phyloP scores from a whole-genome alignment of 2,888 invertebrate species.

The Thereva unica region DNA sequence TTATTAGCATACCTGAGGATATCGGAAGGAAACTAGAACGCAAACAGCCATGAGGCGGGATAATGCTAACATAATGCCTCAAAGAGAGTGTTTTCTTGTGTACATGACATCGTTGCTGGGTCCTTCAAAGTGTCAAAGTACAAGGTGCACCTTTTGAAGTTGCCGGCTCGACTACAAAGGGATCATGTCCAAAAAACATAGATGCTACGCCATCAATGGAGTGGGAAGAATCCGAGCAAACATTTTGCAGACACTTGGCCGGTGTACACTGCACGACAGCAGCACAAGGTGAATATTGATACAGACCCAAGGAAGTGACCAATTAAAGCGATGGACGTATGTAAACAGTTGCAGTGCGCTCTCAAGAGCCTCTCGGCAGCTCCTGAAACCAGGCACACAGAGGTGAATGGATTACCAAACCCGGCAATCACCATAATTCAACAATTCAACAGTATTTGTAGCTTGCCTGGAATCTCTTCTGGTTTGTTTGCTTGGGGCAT shows the following conservation, averaged over 20 bases:
- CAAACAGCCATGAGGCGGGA: neutral
- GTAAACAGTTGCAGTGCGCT: conserved; percentile 36
- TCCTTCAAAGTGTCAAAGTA: conserved; percentile 17
- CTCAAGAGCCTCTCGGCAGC: neutral
- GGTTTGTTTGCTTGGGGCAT: conserved; percentile 11
- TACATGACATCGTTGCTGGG: conserved; percentile 8
- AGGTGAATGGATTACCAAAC: neutral
- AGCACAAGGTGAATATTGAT: conserved; percentile 39
- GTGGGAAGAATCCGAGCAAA: conserved; percentile 9
- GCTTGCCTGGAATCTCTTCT: neutral
- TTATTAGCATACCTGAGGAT: conserved; percentile 22
- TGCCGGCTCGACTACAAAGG: conserved; percentile 4
- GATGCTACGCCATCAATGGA: neutral
- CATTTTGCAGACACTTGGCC: neutral
- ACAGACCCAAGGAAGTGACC: conserved; percentile 33
- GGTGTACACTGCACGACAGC: conserved; percentile 28
- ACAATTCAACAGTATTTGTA: neutral
- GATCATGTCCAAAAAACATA: conserved; percentile 18
- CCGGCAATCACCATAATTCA: neutral
- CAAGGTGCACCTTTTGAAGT: conserved; percentile 32
- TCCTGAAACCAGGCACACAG: neutral
- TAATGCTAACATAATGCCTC: conserved; percentile 3
- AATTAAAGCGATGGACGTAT: conserved; percentile 36
- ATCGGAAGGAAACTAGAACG: conserved; percentile 4
- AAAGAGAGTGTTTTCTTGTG: conserved; percentile 19